Conservation (phyloP, 2,113 vertebrate genomes). For the Stercorarius parasiticus region DNA sequence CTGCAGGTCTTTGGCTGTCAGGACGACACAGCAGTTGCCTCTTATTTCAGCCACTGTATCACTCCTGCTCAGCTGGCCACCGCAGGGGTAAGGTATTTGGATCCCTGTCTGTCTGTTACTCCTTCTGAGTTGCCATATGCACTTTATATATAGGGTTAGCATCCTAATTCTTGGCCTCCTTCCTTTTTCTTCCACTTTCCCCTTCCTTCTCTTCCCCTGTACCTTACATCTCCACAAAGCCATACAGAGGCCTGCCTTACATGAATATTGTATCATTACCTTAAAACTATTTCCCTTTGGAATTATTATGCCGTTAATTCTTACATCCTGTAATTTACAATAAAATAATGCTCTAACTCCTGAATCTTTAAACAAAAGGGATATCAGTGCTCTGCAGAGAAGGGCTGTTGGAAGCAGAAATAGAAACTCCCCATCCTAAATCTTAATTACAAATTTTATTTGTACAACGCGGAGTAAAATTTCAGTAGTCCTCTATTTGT, state of each 20-base stretch:
- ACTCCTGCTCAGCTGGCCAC: not conserved
- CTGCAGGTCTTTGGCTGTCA: not conserved
- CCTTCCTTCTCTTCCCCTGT: not conserved
- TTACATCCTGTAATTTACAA: not conserved
- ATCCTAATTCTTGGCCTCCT: not conserved
- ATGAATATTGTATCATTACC: not conserved
- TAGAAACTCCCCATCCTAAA: not conserved
- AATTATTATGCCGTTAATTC: not conserved
- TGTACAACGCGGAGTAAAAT: not conserved
- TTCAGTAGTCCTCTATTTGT: slow-evolving; percentile 18
- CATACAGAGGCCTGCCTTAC: not conserved
- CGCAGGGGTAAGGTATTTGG: not conserved
- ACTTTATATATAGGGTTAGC: not conserved
- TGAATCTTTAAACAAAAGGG: not conserved
- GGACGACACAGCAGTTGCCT: not conserved
- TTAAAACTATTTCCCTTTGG: slow-evolving; percentile 1
- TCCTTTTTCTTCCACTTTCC: not conserved
- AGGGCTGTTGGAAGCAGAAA: not conserved
- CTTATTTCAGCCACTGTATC: not conserved
- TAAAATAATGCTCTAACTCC: not conserved
- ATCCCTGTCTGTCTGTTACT: not conserved
- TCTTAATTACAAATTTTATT: slow-evolving; percentile 25
- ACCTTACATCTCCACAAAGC: not conserved
- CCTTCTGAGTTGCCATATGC: not conserved
- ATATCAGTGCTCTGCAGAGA: not conserved